These are phyloP conservation scores for Endomychus coccineus DNA, from an alignment of 2,888 invertebrate genomes.

Conservation along the genomic window DNA sequence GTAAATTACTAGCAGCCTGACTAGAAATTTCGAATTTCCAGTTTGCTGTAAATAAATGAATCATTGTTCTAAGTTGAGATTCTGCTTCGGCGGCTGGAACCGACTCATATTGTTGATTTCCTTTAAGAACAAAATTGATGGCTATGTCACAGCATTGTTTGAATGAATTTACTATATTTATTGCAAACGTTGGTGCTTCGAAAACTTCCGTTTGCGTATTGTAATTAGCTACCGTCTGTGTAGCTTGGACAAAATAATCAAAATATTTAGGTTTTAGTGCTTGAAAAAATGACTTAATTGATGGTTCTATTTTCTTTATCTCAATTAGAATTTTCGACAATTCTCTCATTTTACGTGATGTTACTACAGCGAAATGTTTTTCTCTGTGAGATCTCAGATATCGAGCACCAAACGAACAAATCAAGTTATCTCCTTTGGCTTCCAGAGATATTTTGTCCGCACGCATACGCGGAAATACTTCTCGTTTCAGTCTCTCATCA, in stretches of 20 bases:
- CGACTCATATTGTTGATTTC: conserved; percentile 7
- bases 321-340: conserved; percentile 17
- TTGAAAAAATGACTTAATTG: conserved; percentile 17
- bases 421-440: conserved; percentile 10
- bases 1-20: conserved; percentile 2
- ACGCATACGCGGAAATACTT: conserved; percentile 16
- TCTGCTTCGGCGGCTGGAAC: conserved; percentile 15
- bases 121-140: conserved; percentile 15
- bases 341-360: conserved; percentile 21
- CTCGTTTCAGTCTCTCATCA: conserved; percentile 6
- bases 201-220: conserved; percentile 21
- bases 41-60: conserved; percentile 15
- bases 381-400: conserved; percentile 20
- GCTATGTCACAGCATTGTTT: conserved; percentile 27
- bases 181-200: conserved; percentile 20
- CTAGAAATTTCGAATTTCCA: too few species aligned
- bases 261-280: conserved; percentile 18
- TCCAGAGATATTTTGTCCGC: conserved; percentile 13
- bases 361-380: conserved; percentile 18
- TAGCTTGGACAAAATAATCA: conserved; percentile 16
- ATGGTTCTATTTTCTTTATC: conserved; percentile 14
- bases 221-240: conserved; percentile 22
- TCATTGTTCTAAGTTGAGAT: conserved; percentile 19
- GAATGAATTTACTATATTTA: conserved; percentile 24
- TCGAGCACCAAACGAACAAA: conserved; percentile 18